Conservation (phyloP, 2,888 invertebrate genomes). For the Dione juno region DNA sequence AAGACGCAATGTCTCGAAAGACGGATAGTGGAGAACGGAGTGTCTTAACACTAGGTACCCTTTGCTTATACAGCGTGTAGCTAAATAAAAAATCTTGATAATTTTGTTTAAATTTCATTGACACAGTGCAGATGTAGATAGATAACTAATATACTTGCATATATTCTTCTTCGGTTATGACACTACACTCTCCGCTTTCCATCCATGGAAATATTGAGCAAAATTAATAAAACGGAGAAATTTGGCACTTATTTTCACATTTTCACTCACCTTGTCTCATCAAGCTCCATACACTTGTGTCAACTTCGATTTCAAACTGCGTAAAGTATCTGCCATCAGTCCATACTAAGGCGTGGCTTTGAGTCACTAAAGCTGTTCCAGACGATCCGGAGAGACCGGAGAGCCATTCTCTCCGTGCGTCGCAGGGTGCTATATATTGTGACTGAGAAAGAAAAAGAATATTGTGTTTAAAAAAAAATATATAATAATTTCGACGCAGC, state of each 20-base stretch:
- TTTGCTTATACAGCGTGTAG: too few relatives aligned
- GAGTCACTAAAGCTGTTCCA: slow-evolving; percentile 93
- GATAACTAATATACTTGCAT: too few relatives aligned
- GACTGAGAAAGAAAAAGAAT: slow-evolving; percentile 82
- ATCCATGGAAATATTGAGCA: too few relatives aligned
- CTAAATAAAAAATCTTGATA: too few relatives aligned
- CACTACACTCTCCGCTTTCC: background rate
- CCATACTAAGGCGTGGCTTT: slow-evolving; percentile 90
- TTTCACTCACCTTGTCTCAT: slow-evolving; percentile 86
- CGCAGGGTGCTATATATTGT: slow-evolving; percentile 94
- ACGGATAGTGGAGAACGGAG: too few relatives aligned
- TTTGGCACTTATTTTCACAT: background rate
- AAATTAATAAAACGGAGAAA: background rate
- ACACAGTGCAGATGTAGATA: too few relatives aligned
- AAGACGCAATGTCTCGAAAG: too few relatives aligned
- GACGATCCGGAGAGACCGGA: slow-evolving; percentile 95
- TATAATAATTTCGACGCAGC: too few relatives aligned
- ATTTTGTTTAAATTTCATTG: too few relatives aligned
- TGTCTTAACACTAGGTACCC: too few relatives aligned
- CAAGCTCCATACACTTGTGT: slow-evolving; percentile 90
- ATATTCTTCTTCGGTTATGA: too few relatives aligned
- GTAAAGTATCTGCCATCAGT: slow-evolving; percentile 98
- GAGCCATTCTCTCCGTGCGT: slow-evolving; percentile 92
- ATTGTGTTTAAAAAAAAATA: too few relatives aligned
- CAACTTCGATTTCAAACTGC: slow-evolving; percentile 93